phyloP scores from a whole-genome alignment of 2,888 invertebrate genomes.

The Eulithis prunata region DNA sequence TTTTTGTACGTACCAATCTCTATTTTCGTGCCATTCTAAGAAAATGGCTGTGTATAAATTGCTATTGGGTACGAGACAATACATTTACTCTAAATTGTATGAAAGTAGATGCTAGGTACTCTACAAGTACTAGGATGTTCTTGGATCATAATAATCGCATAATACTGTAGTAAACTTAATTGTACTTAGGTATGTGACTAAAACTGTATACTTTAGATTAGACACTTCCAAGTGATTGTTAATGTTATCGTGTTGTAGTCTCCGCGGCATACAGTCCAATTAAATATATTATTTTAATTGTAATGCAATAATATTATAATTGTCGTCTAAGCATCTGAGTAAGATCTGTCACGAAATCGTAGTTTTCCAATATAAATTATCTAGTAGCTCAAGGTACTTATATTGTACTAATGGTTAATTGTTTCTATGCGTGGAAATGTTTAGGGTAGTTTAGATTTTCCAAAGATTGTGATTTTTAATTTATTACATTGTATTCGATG shows the following conservation, averaged over 20 bases:
- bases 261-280: neutral
- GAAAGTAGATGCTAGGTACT: neutral
- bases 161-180: slow-evolving; percentile 4
- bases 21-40: slow-evolving; percentile 6
- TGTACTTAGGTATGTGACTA: neutral
- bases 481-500: slow-evolving; percentile 41
- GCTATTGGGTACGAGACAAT: neutral
- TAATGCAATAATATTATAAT: neutral
- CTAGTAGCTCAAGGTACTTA: slow-evolving; percentile 2
- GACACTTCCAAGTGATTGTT: neutral
- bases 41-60: neutral
- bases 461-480: slow-evolving; percentile 43
- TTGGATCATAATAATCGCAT: slow-evolving; percentile 1
- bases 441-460: slow-evolving; percentile 38
- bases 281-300: neutral
- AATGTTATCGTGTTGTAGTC: neutral
- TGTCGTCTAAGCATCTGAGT: neutral
- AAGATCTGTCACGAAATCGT: neutral
- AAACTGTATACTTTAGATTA: slow-evolving; percentile 2
- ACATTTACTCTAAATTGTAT: slow-evolving; percentile 3
- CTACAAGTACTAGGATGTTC: neutral
- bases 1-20: neutral
- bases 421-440: slow-evolving; percentile 34
- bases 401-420: slow-evolving; percentile 17
- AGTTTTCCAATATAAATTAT: neutral